phyloP scores from a whole-genome alignment of 2,113 vertebrate species.

The Egretta garzetta region DNA sequence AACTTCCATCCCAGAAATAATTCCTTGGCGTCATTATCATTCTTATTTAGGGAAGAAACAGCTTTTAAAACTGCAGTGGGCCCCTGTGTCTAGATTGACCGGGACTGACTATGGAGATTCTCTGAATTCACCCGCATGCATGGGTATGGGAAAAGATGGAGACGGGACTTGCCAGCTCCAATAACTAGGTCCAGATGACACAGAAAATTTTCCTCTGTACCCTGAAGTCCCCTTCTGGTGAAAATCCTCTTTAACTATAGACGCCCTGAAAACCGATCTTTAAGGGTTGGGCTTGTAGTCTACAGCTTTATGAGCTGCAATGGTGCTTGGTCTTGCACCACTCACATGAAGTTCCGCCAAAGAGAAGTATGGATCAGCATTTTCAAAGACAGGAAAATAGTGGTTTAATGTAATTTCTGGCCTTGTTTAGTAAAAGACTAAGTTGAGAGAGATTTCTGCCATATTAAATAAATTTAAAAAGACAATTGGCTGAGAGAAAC shows the following conservation, averaged over 20 bases:
- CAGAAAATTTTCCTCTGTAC: background rate
- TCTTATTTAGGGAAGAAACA: background rate
- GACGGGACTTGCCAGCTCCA: background rate
- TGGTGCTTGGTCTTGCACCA: background rate
- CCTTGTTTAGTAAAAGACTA: background rate
- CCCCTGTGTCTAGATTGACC: background rate
- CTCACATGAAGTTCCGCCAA: background rate
- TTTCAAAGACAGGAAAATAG: background rate
- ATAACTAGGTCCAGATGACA: background rate
- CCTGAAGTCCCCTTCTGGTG: background rate
- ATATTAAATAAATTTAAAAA: background rate
- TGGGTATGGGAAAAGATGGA: background rate
- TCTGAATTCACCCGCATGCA: background rate
- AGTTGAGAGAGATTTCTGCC: background rate
- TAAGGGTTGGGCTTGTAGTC: background rate
- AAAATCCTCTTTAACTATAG: background rate
- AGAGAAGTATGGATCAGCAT: background rate
- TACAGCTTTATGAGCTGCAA: background rate
- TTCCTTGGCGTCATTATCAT: background rate
- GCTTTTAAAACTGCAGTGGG: background rate
- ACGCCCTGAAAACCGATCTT: background rate
- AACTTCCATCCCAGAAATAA: background rate
- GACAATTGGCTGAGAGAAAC: background rate
- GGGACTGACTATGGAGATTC: background rate
- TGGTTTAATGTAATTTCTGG: background rate